A percentile compares a stretch with the other conserved stretches of the same genome.
Conservation (phyloP, 2,888 invertebrate species). For the Elysia crispata region DNA sequence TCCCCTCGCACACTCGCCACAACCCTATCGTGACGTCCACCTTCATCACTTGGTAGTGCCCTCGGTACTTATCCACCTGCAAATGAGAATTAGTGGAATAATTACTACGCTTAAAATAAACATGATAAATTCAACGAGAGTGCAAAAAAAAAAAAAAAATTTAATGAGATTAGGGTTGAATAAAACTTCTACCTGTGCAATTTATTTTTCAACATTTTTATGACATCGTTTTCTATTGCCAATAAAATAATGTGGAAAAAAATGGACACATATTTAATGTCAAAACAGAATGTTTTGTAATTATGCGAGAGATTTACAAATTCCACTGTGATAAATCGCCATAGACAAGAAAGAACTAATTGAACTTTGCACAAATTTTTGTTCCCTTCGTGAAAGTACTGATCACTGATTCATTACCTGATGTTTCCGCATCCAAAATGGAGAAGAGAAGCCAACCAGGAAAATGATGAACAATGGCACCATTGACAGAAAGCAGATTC, state of each 20-base stretch:
- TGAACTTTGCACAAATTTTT: too few species aligned
- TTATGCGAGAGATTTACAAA: too few species aligned
- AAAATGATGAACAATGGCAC: constrained; percentile 39
- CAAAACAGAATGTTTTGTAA: too few species aligned
- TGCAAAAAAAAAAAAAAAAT: not conserved
- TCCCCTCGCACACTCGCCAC: constrained; percentile 45
- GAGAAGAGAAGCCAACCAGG: constrained; percentile 41
- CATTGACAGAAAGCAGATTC: constrained; percentile 21
- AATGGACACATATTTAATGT: too few species aligned
- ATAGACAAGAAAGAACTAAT: too few species aligned
- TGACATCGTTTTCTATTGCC: too few species aligned
- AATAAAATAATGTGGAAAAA: too few species aligned
- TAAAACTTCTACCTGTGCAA: too few species aligned
- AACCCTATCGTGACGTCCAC: constrained; percentile 46
- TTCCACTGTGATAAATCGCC: too few species aligned
- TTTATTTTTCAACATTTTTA: too few species aligned
- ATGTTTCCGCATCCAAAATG: constrained; percentile 45
- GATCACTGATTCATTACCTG: constrained; percentile 21
- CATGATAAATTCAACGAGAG: not conserved
- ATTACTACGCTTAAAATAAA: not conserved
- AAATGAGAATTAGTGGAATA: too few species aligned
- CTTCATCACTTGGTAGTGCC: constrained; percentile 36
- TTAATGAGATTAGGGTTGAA: too few species aligned
- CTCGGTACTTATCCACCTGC: constrained; percentile 43
- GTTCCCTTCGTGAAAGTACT: not conserved